Base-by-base conservation (phyloP, 1,140 invertebrate species). In the Polypedilum pembai region DNA sequence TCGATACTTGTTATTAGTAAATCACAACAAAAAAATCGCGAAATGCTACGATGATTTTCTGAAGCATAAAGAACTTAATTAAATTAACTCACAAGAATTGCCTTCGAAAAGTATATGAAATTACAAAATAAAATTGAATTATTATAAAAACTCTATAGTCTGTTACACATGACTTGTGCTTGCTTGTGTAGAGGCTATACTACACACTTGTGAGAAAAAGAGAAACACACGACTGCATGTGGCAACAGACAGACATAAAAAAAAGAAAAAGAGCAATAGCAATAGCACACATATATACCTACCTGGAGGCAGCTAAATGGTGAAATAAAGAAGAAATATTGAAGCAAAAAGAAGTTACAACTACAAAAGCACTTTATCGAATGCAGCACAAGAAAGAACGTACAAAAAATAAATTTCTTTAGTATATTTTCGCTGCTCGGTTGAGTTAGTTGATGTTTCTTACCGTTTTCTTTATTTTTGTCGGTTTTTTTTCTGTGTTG, bases 131-230 rank as follows among this genome's bases (percentile, higher is more conserved):
- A 69, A 69, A 69, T 56, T 56, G 45, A 56, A 56, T 69, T 69
- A 69, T 69, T 69, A 69, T 20, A 18, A 18, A 3, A 20, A 69
- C 12, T 56, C n/a, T 56, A 56, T 69, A 69, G 20, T 69, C 20
- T 69, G 65, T 69, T 69, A 20, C 65, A 69, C 65, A 69, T 69
- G 65, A 69, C 17, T 69, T 69, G 65, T 20, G 17, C 8, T n/a
- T 56, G n/a, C 45, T n/a, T 56, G 45, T 56, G n/a, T 56, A n/a
- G 12, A 56, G 12, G 45, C 24, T 33, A 1, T 33, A 3, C 5
- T 33, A 33, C n/a, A 56, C n/a, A 56, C n/a, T n/a, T 45, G 15
- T 8, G n/a, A n/a, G 45, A n/a, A 56, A 15, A 56, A 56, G 45
- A n/a, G 45, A 56, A 56, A 15, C 45, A 56, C 45, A 56, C 45